Base-by-base conservation (phyloP, 2,797 vertebrate species). In the Gambusia yucatana region DNA sequence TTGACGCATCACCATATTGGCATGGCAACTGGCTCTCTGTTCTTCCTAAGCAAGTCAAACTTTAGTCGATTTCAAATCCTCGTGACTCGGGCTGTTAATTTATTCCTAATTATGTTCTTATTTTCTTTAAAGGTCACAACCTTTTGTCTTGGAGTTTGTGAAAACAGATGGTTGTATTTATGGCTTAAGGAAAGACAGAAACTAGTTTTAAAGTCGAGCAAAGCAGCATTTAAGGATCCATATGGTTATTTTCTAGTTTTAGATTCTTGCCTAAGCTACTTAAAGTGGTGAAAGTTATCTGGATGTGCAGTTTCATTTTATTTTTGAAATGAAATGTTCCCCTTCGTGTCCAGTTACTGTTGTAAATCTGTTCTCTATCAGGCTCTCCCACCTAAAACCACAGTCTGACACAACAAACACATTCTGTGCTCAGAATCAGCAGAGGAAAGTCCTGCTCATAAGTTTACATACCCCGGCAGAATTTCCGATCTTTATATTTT, bases 21-120 rank as follows among this genome's bases (percentile, higher is more conserved):
- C 84, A 84, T 72, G 82, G 77, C 82, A 91, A 84, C 84, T 52
- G 59, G 71, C 41, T 82, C 1, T 30, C 43, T 36, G 76, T 77
- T 13, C 48, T 57, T 80, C 72, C 46, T 16, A 84, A 76, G 47
- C 30, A 46, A 82, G 80, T 22, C 52, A 78, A 74, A 61, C 59
- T 63, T 39, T 76, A 36, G 50, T 63, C 33, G 41, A 33, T 78
- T 72, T 55, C 77, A 79, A 84, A 80, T 79, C 70, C 57, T 61
- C 6, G 11, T 61, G 39, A 72, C 59, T 78, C 85, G 22, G 75
- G 46, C 70, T 76, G 78, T 16, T 77, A 78, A 80, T 86, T 44
- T 81, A 59, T 80, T 65, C 14, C 73, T 72, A 33, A 77, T 77
- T 73, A 43, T 59, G 63, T 76, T 79, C 47, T 47, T 57, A 79